Conservation (phyloP, 1,140 invertebrate genomes). For the Bombus terrestris region DNA sequence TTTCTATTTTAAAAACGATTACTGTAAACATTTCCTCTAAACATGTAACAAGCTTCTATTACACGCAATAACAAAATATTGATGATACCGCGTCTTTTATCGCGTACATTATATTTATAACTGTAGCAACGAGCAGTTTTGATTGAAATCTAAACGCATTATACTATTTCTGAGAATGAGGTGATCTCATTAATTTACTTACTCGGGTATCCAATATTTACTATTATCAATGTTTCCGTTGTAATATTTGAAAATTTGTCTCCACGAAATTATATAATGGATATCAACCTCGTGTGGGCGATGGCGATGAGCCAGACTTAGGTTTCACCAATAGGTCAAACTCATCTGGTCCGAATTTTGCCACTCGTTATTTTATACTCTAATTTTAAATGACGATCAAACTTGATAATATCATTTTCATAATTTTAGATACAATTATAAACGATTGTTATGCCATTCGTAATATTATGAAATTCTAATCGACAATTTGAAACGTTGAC, state of each 20-base stretch:
- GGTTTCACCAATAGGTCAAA: slow-evolving; percentile 21
- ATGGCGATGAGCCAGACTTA: slow-evolving; percentile 4
- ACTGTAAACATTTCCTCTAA: too few species aligned
- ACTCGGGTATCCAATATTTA: neutral
- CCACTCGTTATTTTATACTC: neutral
- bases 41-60: too few species aligned
- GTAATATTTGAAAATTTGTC: neutral
- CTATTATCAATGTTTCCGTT: neutral
- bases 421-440: neutral
- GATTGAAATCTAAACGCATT: too few species aligned
- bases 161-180: too few species aligned
- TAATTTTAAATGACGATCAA: neutral
- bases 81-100: too few species aligned
- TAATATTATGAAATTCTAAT: neutral
- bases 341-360: neutral
- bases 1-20: too few species aligned
- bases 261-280: neutral
- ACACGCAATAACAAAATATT: too few species aligned
- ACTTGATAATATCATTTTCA: neutral
- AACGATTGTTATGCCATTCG: neutral
- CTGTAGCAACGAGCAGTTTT: too few species aligned
- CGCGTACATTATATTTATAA: too few species aligned
- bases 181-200: too few species aligned
- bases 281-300: neutral
- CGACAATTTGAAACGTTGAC: neutral